phyloP scores from a whole-genome alignment of 2,797 vertebrate genomes.

The Poeciliopsis infans region DNA sequence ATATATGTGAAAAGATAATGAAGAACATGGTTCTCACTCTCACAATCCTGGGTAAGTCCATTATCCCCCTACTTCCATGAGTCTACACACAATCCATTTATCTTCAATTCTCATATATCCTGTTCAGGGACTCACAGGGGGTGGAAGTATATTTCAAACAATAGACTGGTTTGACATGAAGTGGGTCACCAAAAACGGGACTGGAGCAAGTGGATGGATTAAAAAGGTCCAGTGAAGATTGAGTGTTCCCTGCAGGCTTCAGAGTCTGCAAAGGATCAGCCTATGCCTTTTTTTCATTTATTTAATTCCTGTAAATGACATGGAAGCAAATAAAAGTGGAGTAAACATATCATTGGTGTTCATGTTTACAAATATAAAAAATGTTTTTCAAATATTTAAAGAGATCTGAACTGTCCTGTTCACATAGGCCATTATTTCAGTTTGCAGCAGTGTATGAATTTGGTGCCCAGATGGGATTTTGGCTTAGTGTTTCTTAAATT shows the following conservation, averaged over 20 bases:
- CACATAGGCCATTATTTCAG: not conserved
- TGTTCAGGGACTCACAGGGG: not conserved
- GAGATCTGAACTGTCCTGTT: not conserved
- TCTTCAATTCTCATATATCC: not conserved
- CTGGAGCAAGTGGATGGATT: constrained; percentile 12
- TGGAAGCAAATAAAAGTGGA: not conserved
- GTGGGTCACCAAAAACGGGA: constrained; percentile 8
- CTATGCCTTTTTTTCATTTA: not conserved
- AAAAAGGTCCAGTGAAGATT: constrained; percentile 10
- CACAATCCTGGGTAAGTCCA: constrained; percentile 89
- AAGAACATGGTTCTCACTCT: constrained; percentile 94
- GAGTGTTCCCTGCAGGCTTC: not conserved
- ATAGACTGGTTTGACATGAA: not conserved
- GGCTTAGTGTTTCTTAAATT: not conserved
- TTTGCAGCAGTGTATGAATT: not conserved
- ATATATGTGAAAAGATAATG: constrained; percentile 86
- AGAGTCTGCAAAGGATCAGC: not conserved
- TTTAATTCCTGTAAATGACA: not conserved
- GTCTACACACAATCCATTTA: not conserved
- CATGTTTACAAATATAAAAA: not conserved
- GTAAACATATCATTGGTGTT: not conserved
- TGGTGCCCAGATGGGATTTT: not conserved
- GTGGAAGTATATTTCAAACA: constrained; percentile 12
- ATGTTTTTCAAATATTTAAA: not conserved
- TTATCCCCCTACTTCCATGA: not conserved